Percentiles rank a stretch among this genome's conserved stretches.
Evolutionary conservation across 1,140 invertebrate species (phyloP).

Genomic region (Anoplolepis gracilipes): DNA sequence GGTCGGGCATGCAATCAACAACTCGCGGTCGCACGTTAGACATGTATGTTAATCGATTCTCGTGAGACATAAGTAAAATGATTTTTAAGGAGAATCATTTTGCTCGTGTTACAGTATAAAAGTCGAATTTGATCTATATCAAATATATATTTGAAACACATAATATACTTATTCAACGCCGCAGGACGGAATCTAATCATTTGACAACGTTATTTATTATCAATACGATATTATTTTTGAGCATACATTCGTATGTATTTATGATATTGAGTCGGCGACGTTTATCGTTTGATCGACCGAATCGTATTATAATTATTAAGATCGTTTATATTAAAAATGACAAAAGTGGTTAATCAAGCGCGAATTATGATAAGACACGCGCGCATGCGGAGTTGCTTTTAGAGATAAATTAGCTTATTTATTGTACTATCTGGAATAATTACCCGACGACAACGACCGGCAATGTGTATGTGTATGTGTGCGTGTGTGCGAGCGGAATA

Average conservation of each 20-base stretch:
- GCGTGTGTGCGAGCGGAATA: constrained; percentile 72
- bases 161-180: neutral
- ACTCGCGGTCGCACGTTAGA: neutral
- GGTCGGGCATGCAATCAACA: constrained; percentile 17
- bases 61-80: neutral
- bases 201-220: neutral
- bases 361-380: constrained; percentile 56
- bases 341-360: constrained; percentile 65
- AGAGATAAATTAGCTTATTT: constrained; percentile 70
- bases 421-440: constrained; percentile 63
- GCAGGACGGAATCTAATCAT: neutral
- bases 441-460: constrained; percentile 60
- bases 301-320: constrained; percentile 56
- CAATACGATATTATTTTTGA: neutral
- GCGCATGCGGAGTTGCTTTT: constrained; percentile 43
- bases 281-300: constrained; percentile 31
- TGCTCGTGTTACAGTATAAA: constrained; percentile 1
- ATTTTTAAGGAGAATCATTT: constrained; percentile 7
- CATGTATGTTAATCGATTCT: constrained; percentile 30
- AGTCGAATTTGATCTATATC: neutral
- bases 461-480: constrained; percentile 35
- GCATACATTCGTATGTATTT: neutral
- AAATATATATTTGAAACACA: too few species aligned
- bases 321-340: constrained; percentile 47
- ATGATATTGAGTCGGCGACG: neutral